These are phyloP conservation scores for Nemotelus nigrinus DNA, from an alignment of 2,888 invertebrate genomes.

Conservation along the genomic window DNA sequence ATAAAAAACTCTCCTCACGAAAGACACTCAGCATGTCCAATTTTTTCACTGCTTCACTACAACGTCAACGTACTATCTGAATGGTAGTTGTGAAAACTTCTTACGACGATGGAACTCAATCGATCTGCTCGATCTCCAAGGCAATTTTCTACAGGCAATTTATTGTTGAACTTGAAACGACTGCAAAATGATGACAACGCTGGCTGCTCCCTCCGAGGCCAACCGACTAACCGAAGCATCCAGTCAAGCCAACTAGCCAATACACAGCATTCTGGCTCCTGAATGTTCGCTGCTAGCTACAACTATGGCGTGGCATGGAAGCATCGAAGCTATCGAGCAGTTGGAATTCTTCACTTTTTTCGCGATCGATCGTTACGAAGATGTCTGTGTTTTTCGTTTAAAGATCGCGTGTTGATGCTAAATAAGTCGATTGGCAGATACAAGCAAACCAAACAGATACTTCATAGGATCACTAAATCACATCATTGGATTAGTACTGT, in stretches of 20 bases:
- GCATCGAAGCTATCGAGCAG: background rate
- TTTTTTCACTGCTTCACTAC: too few relatives aligned
- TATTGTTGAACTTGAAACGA: conserved; percentile 47
- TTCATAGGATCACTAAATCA: conserved; percentile 14
- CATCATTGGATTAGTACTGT: background rate
- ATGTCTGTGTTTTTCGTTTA: conserved; percentile 43
- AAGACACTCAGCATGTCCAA: too few relatives aligned
- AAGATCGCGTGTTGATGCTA: conserved; percentile 52
- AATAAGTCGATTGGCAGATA: conserved; percentile 48
- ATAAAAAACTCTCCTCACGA: too few relatives aligned
- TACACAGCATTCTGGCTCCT: conserved; percentile 12
- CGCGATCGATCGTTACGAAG: conserved; percentile 43
- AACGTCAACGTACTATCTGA: background rate
- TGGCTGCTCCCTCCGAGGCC: conserved; percentile 12
- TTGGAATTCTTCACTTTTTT: background rate
- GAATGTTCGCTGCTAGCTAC: conserved; percentile 24
- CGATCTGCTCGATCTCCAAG: conserved; percentile 48
- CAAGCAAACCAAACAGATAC: background rate
- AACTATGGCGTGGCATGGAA: conserved; percentile 15
- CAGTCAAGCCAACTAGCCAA: background rate
- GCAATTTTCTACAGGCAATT: conserved; percentile 49
- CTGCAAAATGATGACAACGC: conserved; percentile 30
- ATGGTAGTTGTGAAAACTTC: conserved; percentile 1
- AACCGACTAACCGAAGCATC: too few relatives aligned
- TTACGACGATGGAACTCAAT: conserved; percentile 43